A percentile compares a stretch with the other conserved stretches of the same genome.
phyloP scores from a whole-genome alignment of 1,140 invertebrate genomes.

The Elysia chlorotica region DNA sequence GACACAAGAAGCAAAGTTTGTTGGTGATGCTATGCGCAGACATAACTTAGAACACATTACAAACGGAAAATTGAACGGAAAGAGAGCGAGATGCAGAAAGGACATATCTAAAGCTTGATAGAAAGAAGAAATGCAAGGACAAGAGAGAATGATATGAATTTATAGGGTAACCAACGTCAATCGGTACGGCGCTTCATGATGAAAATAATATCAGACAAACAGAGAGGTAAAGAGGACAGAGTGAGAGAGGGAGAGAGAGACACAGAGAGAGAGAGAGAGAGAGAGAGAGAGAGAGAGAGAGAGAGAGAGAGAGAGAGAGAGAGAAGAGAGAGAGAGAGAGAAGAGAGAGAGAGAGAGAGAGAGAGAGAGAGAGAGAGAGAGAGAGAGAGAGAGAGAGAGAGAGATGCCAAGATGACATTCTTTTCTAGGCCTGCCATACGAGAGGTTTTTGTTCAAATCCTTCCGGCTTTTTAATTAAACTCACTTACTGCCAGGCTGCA shows the following conservation, averaged over 20 bases:
- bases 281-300: constrained; percentile 10
- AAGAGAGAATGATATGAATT: constrained; percentile 10
- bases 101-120: constrained; percentile 3
- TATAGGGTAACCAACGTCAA: not conserved
- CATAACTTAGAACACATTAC: not conserved
- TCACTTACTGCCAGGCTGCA: too few relatives aligned
- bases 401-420: too few relatives aligned
- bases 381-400: not conserved
- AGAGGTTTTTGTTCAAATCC: too few relatives aligned
- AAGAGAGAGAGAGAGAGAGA: not conserved
- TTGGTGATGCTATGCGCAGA: too few relatives aligned
- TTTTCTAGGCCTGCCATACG: too few relatives aligned
- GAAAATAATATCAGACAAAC: not conserved
- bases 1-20: too few relatives aligned
- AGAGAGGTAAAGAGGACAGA: not conserved
- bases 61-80: not conserved
- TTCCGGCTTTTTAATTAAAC: too few relatives aligned
- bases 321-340: not conserved
- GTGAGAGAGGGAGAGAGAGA: not conserved
- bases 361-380: not conserved
- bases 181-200: not conserved
- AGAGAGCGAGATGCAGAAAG: not conserved
- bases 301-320: constrained; percentile 4
- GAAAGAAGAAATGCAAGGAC: constrained; percentile 12
- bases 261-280: constrained; percentile 4